Base-by-base conservation (phyloP, 2,888 invertebrate genomes). In the Eilema caniola region DNA sequence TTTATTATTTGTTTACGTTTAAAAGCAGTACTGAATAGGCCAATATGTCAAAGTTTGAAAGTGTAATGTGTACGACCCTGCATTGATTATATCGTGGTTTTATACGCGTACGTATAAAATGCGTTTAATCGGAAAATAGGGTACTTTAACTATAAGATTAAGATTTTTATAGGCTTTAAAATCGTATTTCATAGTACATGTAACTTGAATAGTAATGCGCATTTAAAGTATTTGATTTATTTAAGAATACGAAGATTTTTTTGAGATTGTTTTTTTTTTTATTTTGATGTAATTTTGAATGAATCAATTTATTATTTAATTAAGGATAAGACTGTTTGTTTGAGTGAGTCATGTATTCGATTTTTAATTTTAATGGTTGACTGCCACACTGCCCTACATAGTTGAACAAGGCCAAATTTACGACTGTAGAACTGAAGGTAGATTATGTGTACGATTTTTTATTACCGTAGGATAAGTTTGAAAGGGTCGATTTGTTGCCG, bases 101-200 rank as follows among this genome's bases (percentile, higher is more conserved):
- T 89, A 86, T 90, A 90, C 91, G 87, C 82, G 74, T 72, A 84
- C 88, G 89, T 91, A 89, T 90, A 83, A 88, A 89, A 90, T 88
- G 92, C 92, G 90, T 90, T 84, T 90, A 90, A 91, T 92, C 92
- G 94, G 94, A 91, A 81, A 83, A 91, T 94, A 93, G 95, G 94
- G 95, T 95, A 94, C 86, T 76, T 66, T 72, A 7, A 31, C 20
- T 56, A 23, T 77, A 81, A 72, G 66, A 74, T 71, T 90, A 90
- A 89, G 88, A 85, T 90, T 89, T 90, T 87, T 89, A 88, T 94
- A 93, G 92, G 90, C 92, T 93, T 94, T 92, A 91, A 92, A 88
- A 88, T 87, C 85, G 83, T 89, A 88, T 86, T 87, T 89, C 81
- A 86, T 89, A 89, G 86, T 86, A 85, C 70, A 73, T 85, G 83